phyloP scores from a whole-genome alignment of 2,888 invertebrate genomes.

The Miltochrista miniata region DNA sequence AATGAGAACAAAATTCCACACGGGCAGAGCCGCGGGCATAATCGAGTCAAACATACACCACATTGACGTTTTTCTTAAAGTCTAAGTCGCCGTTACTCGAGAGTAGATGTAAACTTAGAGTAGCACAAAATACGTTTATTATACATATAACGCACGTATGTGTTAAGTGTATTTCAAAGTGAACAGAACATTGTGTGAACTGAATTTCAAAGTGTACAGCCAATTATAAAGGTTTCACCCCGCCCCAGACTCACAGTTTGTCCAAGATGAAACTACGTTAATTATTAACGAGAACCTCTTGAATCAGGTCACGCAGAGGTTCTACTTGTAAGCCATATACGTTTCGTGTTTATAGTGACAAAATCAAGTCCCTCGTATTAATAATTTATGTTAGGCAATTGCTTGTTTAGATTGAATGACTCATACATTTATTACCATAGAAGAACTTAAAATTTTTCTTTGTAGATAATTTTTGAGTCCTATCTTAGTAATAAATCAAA shows the following conservation, averaged over 20 bases:
- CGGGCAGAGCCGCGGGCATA: too few relatives aligned
- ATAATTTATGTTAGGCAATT: too few relatives aligned
- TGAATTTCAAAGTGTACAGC: conserved; percentile 57
- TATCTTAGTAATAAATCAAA: too few relatives aligned
- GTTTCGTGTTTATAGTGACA: conserved; percentile 61
- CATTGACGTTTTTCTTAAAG: too few relatives aligned
- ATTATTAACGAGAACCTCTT: conserved; percentile 66
- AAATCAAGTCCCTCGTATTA: conserved; percentile 15
- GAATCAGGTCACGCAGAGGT: conserved; percentile 53
- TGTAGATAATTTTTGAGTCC: too few relatives aligned
- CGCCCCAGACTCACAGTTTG: conserved; percentile 44
- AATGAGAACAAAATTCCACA: too few relatives aligned
- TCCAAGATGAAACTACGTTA: conserved; percentile 60
- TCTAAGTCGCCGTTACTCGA: too few relatives aligned
- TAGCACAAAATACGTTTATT: not conserved
- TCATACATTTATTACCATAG: too few relatives aligned
- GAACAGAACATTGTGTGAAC: conserved; percentile 39
- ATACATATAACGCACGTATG: conserved; percentile 24
- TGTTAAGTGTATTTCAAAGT: too few relatives aligned
- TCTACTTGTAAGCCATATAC: conserved; percentile 42
- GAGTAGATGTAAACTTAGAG: not conserved
- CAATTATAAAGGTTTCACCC: conserved; percentile 57
- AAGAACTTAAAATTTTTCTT: too few relatives aligned
- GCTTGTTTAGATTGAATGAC: too few relatives aligned
- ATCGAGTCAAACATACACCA: too few relatives aligned